phyloP scores from a whole-genome alignment of 2,113 vertebrate species.

The Falcunculus frontatus region DNA sequence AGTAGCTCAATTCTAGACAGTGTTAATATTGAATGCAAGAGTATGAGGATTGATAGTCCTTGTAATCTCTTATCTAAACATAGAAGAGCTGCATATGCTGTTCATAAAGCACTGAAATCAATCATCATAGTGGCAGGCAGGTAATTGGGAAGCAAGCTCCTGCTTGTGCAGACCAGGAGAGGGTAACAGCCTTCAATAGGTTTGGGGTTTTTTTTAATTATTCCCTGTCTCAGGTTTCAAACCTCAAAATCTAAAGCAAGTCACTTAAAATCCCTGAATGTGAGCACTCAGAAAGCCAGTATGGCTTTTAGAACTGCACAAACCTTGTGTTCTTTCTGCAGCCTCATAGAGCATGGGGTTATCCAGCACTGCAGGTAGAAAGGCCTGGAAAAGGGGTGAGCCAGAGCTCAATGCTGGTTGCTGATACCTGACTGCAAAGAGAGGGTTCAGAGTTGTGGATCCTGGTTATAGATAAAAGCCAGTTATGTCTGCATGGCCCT shows the following conservation, averaged over 20 bases:
- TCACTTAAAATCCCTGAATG: background rate
- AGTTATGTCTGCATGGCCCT: background rate
- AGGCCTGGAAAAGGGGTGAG: background rate
- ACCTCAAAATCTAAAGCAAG: background rate
- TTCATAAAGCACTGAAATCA: constrained; percentile 47
- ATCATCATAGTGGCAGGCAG: constrained; percentile 32
- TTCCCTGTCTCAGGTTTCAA: background rate
- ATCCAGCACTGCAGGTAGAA: background rate
- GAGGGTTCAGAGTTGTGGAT: background rate
- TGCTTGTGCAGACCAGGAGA: background rate
- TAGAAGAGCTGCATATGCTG: constrained; percentile 19
- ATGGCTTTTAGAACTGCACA: background rate
- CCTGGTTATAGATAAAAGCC: background rate
- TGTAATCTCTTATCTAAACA: constrained; percentile 58
- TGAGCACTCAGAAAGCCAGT: background rate
- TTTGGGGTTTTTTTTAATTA: background rate
- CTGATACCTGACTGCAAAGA: background rate
- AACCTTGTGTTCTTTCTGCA: background rate
- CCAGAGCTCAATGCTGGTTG: rapidly evolving
- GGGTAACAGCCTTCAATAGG: background rate
- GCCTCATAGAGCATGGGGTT: background rate
- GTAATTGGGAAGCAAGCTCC: constrained; percentile 12
- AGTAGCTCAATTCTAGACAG: background rate
- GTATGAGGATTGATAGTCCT: constrained; percentile 36
- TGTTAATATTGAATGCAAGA: background rate